Evolutionary conservation across 2,888 invertebrate genomes (phyloP).

Genomic region (Eudemis profundana): DNA sequence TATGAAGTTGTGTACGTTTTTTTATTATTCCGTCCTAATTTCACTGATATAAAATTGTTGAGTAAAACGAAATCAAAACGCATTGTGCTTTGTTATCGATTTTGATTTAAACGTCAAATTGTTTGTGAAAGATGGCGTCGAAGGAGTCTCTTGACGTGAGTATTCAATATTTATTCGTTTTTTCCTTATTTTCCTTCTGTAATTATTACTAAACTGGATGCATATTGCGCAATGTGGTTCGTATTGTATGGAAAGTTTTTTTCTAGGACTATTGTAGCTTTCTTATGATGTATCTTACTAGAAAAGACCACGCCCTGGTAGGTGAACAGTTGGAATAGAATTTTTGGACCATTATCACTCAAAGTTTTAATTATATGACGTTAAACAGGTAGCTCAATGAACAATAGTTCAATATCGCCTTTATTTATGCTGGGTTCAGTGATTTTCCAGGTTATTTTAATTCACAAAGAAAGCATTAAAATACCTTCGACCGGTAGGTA

Average conservation of each 20-base stretch:
- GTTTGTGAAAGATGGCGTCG: constrained; percentile 84
- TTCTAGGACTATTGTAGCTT: constrained; percentile 31
- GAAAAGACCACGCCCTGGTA: constrained; percentile 53
- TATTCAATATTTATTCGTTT: constrained; percentile 60
- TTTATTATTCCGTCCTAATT: neutral
- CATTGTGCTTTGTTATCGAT: constrained; percentile 64
- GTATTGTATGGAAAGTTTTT: constrained; percentile 30
- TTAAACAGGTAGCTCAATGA: constrained; percentile 7
- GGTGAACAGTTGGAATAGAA: constrained; percentile 34
- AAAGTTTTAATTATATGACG: constrained; percentile 13
- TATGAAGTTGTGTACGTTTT: neutral
- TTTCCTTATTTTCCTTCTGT: constrained; percentile 44
- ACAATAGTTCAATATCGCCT: neutral
- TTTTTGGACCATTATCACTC: constrained; percentile 35
- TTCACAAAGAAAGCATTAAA: constrained; percentile 35
- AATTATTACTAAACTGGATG: constrained; percentile 25
- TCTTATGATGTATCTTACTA: constrained; percentile 42
- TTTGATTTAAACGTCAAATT: constrained; percentile 70
- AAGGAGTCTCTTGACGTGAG: constrained; percentile 84
- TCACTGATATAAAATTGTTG: neutral
- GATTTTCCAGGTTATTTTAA: constrained; percentile 43
- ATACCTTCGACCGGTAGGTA: constrained; percentile 24
- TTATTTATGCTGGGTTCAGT: constrained; percentile 14
- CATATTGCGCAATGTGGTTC: constrained; percentile 26
- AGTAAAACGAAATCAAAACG: constrained; percentile 34